phyloP scores from a whole-genome alignment of 2,113 vertebrate species.

The Ameiurus melas region DNA sequence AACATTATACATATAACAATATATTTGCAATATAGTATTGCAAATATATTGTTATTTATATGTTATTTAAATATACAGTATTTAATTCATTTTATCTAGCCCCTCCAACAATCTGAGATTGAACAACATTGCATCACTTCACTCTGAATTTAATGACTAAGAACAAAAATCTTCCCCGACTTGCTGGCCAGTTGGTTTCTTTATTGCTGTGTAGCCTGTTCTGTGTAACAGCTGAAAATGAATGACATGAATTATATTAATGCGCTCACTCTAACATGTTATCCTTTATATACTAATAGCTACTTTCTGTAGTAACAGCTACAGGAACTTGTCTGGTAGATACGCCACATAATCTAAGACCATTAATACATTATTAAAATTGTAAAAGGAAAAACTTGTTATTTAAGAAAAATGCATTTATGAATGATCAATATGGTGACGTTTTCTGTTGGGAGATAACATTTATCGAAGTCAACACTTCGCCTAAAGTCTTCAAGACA shows the following conservation, averaged over 20 bases:
- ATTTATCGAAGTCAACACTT: not conserved
- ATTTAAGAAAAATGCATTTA: not conserved
- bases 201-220: not conserved
- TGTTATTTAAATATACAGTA: too few species aligned
- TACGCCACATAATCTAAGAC: not conserved
- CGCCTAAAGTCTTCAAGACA: not conserved
- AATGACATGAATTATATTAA: not conserved
- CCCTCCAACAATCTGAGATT: not conserved
- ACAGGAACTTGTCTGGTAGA: not conserved
- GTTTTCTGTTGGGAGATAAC: not conserved
- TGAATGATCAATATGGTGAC: not conserved
- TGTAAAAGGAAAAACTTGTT: not conserved
- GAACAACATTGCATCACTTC: slow-evolving; percentile 52
- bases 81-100: not conserved
- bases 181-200: not conserved
- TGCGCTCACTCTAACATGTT: not conserved
- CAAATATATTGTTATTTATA: too few species aligned
- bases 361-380: not conserved
- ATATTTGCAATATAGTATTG: slow-evolving; percentile 2
- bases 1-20: not conserved
- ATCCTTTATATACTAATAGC: not conserved
- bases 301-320: not conserved
- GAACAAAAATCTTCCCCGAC: slow-evolving; percentile 5
- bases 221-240: not conserved
- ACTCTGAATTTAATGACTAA: not conserved